Conservation (phyloP, 1,140 invertebrate genomes). For the Drosophila lacteicornis region DNA sequence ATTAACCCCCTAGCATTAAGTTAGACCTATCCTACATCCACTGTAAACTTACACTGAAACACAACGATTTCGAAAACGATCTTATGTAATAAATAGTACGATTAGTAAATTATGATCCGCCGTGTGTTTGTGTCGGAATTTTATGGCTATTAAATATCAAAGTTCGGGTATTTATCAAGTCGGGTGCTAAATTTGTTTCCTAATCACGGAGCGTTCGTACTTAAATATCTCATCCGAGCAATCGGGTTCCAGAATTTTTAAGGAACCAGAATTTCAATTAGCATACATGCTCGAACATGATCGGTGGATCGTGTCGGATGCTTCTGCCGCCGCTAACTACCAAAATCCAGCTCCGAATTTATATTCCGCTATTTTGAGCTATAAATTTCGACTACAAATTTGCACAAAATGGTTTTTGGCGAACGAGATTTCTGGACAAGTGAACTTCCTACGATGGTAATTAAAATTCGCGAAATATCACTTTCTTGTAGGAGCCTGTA, state of each 20-base stretch:
- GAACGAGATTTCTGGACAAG: constrained; percentile 29
- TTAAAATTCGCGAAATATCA: constrained; percentile 24
- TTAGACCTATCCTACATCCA: constrained; percentile 36
- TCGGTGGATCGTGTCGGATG: constrained; percentile 36
- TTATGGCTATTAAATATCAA: constrained; percentile 38
- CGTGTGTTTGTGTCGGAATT: not conserved
- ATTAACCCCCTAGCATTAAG: constrained; percentile 19
- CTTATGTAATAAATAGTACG: constrained; percentile 67
- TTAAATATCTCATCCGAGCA: constrained; percentile 24
- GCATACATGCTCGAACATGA: constrained; percentile 47
- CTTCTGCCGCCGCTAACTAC: constrained; percentile 25
- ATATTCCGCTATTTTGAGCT: constrained; percentile 31
- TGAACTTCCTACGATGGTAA: constrained; percentile 17
- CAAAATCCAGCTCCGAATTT: constrained; percentile 32
- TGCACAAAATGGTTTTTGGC: constrained; percentile 35
- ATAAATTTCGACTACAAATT: constrained; percentile 48
- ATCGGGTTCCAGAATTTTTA: constrained; percentile 21
- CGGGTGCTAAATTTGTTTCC: constrained; percentile 47
- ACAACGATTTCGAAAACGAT: constrained; percentile 77
- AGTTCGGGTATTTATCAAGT: constrained; percentile 44
- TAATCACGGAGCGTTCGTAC: constrained; percentile 35
- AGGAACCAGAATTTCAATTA: constrained; percentile 47
- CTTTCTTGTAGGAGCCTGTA: constrained; percentile 26
- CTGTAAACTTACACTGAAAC: constrained; percentile 54
- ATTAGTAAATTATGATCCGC: constrained; percentile 71